Base-by-base conservation (phyloP, 2,113 vertebrate species). In the Callipepla californica region DNA sequence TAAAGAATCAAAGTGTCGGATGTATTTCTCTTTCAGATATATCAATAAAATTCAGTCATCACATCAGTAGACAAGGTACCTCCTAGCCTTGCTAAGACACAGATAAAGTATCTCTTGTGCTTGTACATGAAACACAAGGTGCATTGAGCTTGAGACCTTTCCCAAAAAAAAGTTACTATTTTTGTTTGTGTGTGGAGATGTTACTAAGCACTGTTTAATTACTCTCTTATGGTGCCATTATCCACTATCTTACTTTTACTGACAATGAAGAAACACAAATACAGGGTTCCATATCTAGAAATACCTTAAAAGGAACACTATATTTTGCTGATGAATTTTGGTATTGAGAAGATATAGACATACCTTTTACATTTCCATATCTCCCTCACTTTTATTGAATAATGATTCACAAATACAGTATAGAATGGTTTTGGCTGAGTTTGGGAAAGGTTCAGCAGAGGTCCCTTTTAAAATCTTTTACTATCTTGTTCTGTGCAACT, bases 81-180 rank as follows among this genome's bases (percentile, higher is more conserved):
- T 80, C 23, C 20, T 44, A 83, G n/a, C 6, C 61, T 65, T 68
- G 44, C 32, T 47, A 47, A 51, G 57, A 34, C 11, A 61, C 15
- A 79, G 80, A 66, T 36, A 65, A 80, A 70, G 11, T 10, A 65
- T 47, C 17, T 20, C 44, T 9, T 44, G 58, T 80, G 34, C 30
- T 20, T 66, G 42, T 23, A 61, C 0, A 0, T 21, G 10, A 7
- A 72, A 51, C 15, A 28, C 17, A 80, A 68, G 2, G 1, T 3
- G 50, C 30, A 44, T 53, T 36, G 69, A 44, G 10, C 11, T 48
- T 55, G 20, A 87, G 22, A 83, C 7, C 51, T 47, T 65, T 57
- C 4, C 13, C 13, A 85, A 85, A 85, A 3, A 80, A 50, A 63
- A 1, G 1, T 59, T n/a, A 53, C 28, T 36, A 19, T 47, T 65